Conservation (phyloP, 92 coral and sea anemone genomes). For the Blastomussa wellsi region DNA sequence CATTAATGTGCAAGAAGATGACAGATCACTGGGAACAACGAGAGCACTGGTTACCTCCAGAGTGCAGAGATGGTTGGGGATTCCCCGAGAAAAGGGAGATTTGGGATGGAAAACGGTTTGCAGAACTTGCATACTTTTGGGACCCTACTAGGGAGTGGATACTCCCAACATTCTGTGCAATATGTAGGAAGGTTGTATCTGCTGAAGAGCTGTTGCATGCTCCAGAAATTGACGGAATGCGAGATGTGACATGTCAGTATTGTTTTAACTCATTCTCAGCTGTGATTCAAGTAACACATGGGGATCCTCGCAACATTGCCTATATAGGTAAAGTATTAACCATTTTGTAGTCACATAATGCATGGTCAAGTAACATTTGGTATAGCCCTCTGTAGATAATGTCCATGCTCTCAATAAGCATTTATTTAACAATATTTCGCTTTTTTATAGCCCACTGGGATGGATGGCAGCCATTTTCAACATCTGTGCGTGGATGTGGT, state of each 20-base stretch:
- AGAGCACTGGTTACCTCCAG: slow-evolving; percentile 42
- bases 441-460: slow-evolving; percentile 55
- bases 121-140: slow-evolving; percentile 67
- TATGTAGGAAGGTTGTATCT: slow-evolving; percentile 40
- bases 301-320: slow-evolving; percentile 66
- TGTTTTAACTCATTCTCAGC: slow-evolving; percentile 43
- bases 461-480: slow-evolving; percentile 59
- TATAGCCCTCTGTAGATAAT: not conserved
- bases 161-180: slow-evolving; percentile 40
- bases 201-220: slow-evolving; percentile 44
- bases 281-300: slow-evolving; percentile 24
- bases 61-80: slow-evolving; percentile 34
- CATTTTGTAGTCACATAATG: not conserved
- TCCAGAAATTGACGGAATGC: slow-evolving; percentile 21
- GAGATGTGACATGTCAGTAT: slow-evolving; percentile 36
- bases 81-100: slow-evolving; percentile 21
- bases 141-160: slow-evolving; percentile 52
- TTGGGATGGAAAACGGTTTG: slow-evolving; percentile 69
- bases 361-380: not conserved
- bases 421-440: not conserved
- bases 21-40: slow-evolving; percentile 42
- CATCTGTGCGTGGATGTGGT: slow-evolving; percentile 47
- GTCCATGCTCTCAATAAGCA: no score
- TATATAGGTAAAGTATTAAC: slow-evolving; percentile 39
- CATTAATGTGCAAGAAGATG: slow-evolving; percentile 47